phyloP scores from a whole-genome alignment of 2,888 invertebrate genomes.

The Leuctra nigra region DNA sequence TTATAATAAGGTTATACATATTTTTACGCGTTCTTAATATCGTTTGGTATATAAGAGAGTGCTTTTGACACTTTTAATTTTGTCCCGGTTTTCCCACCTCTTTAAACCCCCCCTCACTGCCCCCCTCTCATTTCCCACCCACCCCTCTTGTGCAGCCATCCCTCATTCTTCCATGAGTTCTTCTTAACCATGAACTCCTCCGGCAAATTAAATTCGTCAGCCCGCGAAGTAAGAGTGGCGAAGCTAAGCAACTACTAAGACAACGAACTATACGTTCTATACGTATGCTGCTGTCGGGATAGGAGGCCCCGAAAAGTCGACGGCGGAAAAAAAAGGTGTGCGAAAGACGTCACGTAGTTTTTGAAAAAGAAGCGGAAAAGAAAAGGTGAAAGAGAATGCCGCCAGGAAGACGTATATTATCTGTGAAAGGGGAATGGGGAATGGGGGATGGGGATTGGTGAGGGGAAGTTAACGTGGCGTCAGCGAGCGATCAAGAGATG shows the following conservation, averaged over 20 bases:
- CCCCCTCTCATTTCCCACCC: constrained; percentile 1
- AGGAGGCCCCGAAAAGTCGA: too few species aligned
- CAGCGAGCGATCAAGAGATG: too few species aligned
- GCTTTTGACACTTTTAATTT: constrained; percentile 30
- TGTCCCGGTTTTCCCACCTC: constrained; percentile 14
- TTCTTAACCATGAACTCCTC: constrained; percentile 29
- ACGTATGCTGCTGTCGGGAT: too few species aligned
- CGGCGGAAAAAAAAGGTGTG: constrained; percentile 11
- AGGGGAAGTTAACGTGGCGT: too few species aligned
- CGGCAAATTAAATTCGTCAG: constrained; percentile 29
- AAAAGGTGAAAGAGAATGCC: too few species aligned
- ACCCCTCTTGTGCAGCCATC: constrained; percentile 3
- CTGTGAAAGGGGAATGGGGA: neutral
- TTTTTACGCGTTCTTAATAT: constrained; percentile 8
- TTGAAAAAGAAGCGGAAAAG: constrained; percentile 13
- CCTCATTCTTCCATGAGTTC: constrained; percentile 20
- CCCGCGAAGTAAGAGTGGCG: neutral
- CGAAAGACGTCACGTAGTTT: constrained; percentile 6
- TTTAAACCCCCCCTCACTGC: constrained; percentile 17
- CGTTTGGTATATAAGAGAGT: constrained; percentile 22
- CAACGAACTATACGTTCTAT: too few species aligned
- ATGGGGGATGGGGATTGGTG: neutral
- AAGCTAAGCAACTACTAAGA: too few species aligned
- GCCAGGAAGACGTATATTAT: too few species aligned
- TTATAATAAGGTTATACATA: constrained; percentile 13